Conservation (phyloP, 1,140 invertebrate species). For the Drosophila eugracilis region DNA sequence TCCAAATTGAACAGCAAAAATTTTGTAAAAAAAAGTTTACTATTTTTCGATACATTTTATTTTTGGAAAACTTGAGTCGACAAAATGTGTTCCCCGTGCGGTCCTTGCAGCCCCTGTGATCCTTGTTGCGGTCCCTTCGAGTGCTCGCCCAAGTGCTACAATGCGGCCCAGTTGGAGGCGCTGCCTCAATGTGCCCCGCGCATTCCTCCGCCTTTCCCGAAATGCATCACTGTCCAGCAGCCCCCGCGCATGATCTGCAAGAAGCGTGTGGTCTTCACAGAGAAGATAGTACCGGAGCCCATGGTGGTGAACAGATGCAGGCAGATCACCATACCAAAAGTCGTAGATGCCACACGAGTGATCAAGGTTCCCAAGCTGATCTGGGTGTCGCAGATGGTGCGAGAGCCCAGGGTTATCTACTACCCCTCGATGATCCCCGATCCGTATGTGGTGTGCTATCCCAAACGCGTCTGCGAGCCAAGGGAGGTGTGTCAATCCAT, state of each 20-base stretch:
- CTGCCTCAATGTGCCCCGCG: slow-evolving; percentile 78
- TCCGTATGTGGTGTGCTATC: slow-evolving; percentile 81
- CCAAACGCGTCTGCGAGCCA: slow-evolving; percentile 74
- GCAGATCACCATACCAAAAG: slow-evolving; percentile 77
- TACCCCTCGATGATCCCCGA: slow-evolving; percentile 80
- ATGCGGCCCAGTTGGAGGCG: slow-evolving; percentile 68
- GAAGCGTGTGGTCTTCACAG: slow-evolving; percentile 75
- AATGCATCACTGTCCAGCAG: slow-evolving; percentile 79
- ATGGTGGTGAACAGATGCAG: slow-evolving; percentile 78
- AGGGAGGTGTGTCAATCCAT: slow-evolving; percentile 79
- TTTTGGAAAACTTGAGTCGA: slow-evolving; percentile 17
- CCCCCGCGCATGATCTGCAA: slow-evolving; percentile 79
- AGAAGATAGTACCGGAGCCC: slow-evolving; percentile 75
- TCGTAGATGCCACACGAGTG: slow-evolving; percentile 73
- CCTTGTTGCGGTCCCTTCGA: slow-evolving; percentile 79
- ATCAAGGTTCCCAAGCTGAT: slow-evolving; percentile 78
- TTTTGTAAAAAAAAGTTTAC: slow-evolving; percentile 11
- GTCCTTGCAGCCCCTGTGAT: slow-evolving; percentile 75
- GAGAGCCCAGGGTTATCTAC: slow-evolving; percentile 75
- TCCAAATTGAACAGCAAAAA: slow-evolving; percentile 39
- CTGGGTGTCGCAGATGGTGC: slow-evolving; percentile 81
- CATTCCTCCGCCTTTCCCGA: slow-evolving; percentile 73
- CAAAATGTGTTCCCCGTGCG: slow-evolving; percentile 65
- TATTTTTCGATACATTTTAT: slow-evolving; percentile 18
- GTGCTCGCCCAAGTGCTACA: slow-evolving; percentile 79